Conservation (phyloP, 2,113 vertebrate species). For the Anseranas semipalmata region DNA sequence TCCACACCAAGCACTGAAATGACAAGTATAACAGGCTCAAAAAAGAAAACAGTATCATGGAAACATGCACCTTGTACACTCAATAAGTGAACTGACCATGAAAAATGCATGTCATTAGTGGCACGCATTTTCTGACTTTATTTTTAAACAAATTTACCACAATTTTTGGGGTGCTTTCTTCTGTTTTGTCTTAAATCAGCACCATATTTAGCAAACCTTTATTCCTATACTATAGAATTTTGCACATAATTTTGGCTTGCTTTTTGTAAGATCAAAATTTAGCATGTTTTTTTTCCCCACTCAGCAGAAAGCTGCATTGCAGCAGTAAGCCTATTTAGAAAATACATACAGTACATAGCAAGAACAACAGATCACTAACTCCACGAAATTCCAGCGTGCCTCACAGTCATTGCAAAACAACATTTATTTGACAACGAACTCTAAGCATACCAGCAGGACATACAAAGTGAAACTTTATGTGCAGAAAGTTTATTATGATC, state of each 20-base stretch:
- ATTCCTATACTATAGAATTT: neutral
- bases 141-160: neutral
- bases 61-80: neutral
- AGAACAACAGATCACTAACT: conserved; percentile 15
- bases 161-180: neutral
- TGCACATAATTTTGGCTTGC: neutral
- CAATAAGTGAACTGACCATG: neutral
- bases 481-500: neutral
- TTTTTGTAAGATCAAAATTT: neutral
- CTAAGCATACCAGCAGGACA: neutral
- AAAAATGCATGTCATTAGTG: neutral
- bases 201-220: neutral
- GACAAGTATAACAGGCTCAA: neutral
- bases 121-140: neutral
- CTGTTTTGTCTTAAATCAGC: neutral
- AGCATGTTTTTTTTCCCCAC: neutral
- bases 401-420: neutral
- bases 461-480: neutral
- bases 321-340: conserved; percentile 38
- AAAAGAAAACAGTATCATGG: neutral
- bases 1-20: neutral
- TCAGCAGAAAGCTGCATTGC: conserved; percentile 52
- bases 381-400: neutral
- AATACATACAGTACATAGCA: neutral
- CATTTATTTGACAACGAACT: neutral